Percentiles rank a stretch among this genome's conserved stretches.
These are phyloP conservation scores for Cynaeus angustus DNA, from an alignment of 2,888 invertebrate species.

Conservation along the genomic window DNA sequence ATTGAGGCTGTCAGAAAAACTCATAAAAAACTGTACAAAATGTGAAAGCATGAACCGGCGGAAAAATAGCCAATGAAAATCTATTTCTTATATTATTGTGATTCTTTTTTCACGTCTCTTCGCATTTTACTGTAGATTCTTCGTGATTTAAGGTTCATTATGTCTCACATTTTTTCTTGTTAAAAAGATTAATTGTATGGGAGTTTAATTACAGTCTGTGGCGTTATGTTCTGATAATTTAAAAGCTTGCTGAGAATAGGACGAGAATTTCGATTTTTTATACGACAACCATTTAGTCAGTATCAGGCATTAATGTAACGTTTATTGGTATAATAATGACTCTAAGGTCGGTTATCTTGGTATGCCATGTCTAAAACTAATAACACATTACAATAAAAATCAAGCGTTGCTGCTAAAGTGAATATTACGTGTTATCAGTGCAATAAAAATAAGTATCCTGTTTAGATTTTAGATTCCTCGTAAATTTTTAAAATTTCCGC, in stretches of 20 bases:
- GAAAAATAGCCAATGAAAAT: background rate
- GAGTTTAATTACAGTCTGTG: background rate
- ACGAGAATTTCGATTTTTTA: background rate
- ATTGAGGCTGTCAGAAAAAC: conserved; percentile 13
- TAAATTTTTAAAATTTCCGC: no score
- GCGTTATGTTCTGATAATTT: conserved; percentile 2
- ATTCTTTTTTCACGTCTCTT: background rate
- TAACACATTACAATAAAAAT: no score
- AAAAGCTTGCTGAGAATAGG: conserved; percentile 2
- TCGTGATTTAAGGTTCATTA: conserved; percentile 7
- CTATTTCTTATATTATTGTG: background rate
- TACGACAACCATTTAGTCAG: no score
- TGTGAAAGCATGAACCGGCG: background rate
- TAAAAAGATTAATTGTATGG: conserved; percentile 22
- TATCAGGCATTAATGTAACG: no score
- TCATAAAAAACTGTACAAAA: conserved; percentile 22
- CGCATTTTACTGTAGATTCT: background rate
- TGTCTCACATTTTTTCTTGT: conserved; percentile 11
- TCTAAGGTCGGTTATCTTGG: no score
- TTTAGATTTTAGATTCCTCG: no score
- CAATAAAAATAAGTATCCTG: no score
- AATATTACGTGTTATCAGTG: no score
- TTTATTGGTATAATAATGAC: no score
- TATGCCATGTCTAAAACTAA: no score
- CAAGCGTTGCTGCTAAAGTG: no score